Evolutionary conservation across 2,888 invertebrate species (phyloP).

Genomic region (Stenodera caucasica): DNA sequence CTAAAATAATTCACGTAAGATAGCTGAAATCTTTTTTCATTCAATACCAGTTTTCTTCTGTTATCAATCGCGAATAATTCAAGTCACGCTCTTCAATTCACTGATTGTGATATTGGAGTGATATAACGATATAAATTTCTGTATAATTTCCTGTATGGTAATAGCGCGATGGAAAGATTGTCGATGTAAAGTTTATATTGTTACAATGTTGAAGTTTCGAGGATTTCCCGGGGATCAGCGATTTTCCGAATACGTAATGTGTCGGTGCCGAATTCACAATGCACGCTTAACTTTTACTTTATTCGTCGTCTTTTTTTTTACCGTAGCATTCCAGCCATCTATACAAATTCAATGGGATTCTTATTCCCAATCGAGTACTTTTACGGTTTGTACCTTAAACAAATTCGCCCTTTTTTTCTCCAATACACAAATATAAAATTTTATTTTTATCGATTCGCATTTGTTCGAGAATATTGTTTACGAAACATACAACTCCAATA

Average conservation of each 20-base stretch:
- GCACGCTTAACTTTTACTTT: constrained; percentile 26
- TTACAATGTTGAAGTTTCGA: constrained; percentile 10
- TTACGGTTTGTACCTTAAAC: constrained; percentile 15
- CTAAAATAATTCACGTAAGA: background rate
- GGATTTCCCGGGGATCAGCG: constrained; percentile 26
- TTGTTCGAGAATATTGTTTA: too few relatives aligned
- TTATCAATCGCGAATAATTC: background rate
- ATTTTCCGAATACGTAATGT: constrained; percentile 30
- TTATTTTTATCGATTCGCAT: constrained; percentile 5
- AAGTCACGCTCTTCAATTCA: background rate
- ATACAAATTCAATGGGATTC: constrained; percentile 20
- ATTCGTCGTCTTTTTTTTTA: background rate
- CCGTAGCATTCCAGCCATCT: background rate
- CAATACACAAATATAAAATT: constrained; percentile 3
- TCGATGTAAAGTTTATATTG: constrained; percentile 31
- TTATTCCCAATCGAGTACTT: constrained; percentile 21
- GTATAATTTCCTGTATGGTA: background rate
- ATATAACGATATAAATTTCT: background rate
- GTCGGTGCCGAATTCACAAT: constrained; percentile 27
- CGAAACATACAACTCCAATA: too few relatives aligned
- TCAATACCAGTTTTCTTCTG: background rate
- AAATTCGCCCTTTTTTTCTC: background rate
- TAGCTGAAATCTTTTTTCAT: background rate
- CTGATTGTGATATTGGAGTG: background rate
- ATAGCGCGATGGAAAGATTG: constrained; percentile 12